phyloP scores from a whole-genome alignment of 2,113 vertebrate genomes.

The Myocastor coypus region DNA sequence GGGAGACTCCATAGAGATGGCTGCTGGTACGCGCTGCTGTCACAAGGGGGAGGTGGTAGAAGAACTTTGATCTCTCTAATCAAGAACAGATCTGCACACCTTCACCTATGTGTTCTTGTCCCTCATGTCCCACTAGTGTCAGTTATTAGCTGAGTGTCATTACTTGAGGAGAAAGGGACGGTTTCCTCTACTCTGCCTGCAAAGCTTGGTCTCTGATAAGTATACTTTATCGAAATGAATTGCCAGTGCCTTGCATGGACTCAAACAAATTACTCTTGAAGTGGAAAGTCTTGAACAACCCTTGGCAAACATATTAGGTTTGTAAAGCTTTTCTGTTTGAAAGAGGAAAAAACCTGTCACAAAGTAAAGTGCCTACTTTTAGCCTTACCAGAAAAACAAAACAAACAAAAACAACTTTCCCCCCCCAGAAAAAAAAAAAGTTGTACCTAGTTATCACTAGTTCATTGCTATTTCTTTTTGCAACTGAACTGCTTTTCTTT shows the following conservation, averaged over 20 bases:
- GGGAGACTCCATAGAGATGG: accelerated
- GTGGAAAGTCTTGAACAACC: background rate
- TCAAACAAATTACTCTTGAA: background rate
- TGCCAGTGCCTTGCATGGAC: background rate
- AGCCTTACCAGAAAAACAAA: background rate
- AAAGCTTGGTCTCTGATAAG: background rate
- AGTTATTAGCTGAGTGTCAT: background rate
- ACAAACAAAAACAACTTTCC: background rate
- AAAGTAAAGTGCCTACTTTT: background rate
- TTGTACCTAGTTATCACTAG: background rate
- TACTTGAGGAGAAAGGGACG: background rate
- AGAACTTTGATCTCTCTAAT: background rate
- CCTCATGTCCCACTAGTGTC: no score
- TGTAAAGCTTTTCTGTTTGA: background rate
- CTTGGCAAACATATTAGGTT: background rate
- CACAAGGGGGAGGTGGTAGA: background rate
- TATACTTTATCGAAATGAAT: background rate
- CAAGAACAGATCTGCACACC: background rate
- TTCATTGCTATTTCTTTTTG: background rate
- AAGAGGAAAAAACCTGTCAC: background rate
- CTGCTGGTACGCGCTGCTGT: background rate
- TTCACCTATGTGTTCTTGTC: background rate
- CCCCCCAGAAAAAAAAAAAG: background rate
- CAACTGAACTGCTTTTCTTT: background rate
- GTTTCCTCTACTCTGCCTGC: background rate